Percentiles rank a stretch among this genome's conserved stretches.
Conservation (phyloP, 2,113 vertebrate species). For the Butorides virescens region DNA sequence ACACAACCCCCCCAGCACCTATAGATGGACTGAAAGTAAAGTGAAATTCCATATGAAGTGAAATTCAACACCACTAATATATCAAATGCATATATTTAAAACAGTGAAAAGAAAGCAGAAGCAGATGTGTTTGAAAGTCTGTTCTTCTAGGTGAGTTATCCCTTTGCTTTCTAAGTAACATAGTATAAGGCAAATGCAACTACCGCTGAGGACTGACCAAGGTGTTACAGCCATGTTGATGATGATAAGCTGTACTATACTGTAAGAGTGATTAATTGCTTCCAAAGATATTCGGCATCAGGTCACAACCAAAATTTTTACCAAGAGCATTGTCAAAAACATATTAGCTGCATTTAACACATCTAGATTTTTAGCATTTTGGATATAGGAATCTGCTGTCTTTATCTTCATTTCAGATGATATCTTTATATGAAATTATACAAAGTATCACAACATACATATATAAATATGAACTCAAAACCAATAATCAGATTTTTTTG, state of each 20-base stretch:
- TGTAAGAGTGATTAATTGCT: not conserved
- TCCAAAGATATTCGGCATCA: not conserved
- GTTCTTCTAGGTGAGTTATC: not conserved
- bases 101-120: not conserved
- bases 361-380: not conserved
- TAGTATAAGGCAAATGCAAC: accelerated
- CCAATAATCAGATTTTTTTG: not conserved
- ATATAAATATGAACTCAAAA: not conserved
- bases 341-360: not conserved
- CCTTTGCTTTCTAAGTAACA: not conserved
- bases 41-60: not conserved
- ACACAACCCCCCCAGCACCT: not conserved
- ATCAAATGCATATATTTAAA: not conserved
- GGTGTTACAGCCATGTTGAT: not conserved
- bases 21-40: not conserved
- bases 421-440: not conserved
- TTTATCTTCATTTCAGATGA: not conserved
- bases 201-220: accelerated
- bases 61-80: not conserved
- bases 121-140: not conserved
- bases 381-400: not conserved
- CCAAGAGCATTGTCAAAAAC: not conserved
- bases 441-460: not conserved
- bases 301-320: not conserved
- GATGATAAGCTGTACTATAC: not conserved